Percentiles rank a stretch among this genome's conserved stretches.
Conservation (phyloP, 2,797 vertebrate genomes). For the Perodicticus potto region DNA sequence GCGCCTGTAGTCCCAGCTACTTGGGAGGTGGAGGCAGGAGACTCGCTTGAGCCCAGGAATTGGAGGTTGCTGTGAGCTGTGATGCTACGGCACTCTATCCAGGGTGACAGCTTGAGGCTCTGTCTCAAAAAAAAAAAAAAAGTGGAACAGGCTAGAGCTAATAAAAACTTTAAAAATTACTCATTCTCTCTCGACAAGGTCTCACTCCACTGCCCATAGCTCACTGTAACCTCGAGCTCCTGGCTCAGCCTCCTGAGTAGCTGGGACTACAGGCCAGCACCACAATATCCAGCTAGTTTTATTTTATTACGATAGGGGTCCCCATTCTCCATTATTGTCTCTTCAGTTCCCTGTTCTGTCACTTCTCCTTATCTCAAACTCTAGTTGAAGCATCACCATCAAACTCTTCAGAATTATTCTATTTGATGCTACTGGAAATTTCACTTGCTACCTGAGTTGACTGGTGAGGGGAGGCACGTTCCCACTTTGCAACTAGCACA, state of each 20-base stretch:
- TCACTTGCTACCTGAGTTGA: background rate
- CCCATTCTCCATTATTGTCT: background rate
- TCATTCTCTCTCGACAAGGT: background rate
- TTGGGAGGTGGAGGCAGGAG: no score
- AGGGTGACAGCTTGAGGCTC: no score
- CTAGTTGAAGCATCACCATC: background rate
- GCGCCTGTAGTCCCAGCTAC: no score
- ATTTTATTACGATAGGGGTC: background rate
- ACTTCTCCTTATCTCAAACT: background rate
- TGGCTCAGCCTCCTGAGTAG: background rate
- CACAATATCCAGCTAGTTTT: background rate
- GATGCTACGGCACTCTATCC: no score
- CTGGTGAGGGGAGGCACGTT: background rate
- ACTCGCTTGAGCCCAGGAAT: no score
- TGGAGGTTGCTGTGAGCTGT: no score
- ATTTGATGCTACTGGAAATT: background rate
- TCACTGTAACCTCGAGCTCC: background rate
- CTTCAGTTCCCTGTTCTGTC: background rate
- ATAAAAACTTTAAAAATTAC: background rate
- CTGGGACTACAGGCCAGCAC: background rate
- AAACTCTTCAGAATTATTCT: background rate
- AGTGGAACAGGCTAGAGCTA: background rate
- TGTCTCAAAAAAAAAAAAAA: background rate
- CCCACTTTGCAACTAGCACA: background rate
- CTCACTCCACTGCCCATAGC: background rate